phyloP scores from a whole-genome alignment of 2,888 invertebrate genomes.

The Cryptus viduatorius region DNA sequence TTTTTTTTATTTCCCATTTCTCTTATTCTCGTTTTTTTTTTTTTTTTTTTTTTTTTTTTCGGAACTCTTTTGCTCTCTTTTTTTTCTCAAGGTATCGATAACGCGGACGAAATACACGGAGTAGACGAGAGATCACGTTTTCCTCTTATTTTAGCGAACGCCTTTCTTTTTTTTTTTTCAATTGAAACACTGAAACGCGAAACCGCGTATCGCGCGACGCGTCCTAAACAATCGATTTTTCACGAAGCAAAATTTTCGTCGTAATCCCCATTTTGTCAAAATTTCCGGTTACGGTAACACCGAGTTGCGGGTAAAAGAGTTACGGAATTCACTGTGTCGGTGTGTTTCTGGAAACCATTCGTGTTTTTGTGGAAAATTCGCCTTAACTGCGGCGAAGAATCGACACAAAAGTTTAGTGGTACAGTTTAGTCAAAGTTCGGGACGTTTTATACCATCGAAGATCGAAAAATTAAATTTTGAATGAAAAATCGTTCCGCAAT shows the following conservation, averaged over 20 bases:
- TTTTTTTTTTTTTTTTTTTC: conserved; percentile 23
- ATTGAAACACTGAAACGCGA: too few species aligned
- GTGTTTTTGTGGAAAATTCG: background rate
- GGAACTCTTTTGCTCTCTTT: conserved; percentile 40
- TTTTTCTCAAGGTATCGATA: conserved; percentile 26
- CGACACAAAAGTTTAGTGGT: background rate
- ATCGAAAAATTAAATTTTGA: background rate
- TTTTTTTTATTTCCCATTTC: background rate
- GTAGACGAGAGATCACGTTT: conserved; percentile 1
- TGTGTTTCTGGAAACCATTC: background rate
- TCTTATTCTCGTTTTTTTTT: conserved; percentile 32
- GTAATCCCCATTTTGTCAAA: conserved; percentile 31
- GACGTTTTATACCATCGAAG: background rate
- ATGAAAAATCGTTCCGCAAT: too few species aligned
- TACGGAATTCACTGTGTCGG: conserved; percentile 22
- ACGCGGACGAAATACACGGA: background rate
- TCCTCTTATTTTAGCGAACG: background rate
- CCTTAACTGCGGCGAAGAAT: background rate
- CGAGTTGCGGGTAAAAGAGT: conserved; percentile 10
- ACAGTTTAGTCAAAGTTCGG: background rate
- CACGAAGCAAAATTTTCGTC: conserved; percentile 29
- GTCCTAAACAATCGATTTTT: background rate
- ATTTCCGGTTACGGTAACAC: conserved; percentile 32
- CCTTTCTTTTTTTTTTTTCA: background rate
- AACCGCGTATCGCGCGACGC: background rate